These are phyloP conservation scores for Galbula dea DNA, from an alignment of 2,113 vertebrate species.

Conservation along the genomic window DNA sequence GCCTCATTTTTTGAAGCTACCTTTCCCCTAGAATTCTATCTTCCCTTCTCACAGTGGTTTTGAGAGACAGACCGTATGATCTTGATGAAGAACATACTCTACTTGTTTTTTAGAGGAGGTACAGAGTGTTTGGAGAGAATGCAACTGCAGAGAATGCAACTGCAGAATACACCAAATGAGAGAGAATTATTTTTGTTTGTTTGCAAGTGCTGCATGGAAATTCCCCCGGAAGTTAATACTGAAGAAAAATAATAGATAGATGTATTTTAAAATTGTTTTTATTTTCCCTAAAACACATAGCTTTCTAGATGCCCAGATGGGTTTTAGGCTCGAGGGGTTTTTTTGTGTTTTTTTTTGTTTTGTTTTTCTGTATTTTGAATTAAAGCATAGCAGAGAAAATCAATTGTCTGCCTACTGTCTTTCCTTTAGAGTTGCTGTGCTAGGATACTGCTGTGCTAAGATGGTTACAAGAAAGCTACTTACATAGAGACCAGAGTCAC, in stretches of 20 bases:
- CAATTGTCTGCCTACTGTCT: neutral
- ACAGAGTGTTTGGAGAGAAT: neutral
- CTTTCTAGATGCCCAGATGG: neutral
- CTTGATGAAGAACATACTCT: neutral
- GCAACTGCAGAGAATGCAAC: neutral
- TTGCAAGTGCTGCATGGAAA: neutral
- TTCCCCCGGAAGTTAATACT: neutral
- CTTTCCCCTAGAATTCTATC: accelerated
- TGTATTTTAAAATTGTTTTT: neutral
- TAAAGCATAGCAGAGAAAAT: neutral
- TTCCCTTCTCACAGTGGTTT: neutral
- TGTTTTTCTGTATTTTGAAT: neutral
- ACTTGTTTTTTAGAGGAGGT: neutral
- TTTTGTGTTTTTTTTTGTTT: neutral
- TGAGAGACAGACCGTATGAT: neutral
- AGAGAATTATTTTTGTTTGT: neutral
- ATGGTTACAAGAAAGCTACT: neutral
- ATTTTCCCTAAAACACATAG: too few species aligned
- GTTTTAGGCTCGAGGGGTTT: neutral
- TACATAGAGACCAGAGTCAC: neutral
- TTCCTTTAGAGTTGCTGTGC: neutral
- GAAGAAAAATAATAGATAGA: neutral
- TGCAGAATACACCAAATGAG: neutral
- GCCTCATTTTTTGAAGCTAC: neutral
- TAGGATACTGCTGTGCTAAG: neutral